Base-by-base conservation (phyloP, 2,888 invertebrate species). In the Eupithecia pulchellata region DNA sequence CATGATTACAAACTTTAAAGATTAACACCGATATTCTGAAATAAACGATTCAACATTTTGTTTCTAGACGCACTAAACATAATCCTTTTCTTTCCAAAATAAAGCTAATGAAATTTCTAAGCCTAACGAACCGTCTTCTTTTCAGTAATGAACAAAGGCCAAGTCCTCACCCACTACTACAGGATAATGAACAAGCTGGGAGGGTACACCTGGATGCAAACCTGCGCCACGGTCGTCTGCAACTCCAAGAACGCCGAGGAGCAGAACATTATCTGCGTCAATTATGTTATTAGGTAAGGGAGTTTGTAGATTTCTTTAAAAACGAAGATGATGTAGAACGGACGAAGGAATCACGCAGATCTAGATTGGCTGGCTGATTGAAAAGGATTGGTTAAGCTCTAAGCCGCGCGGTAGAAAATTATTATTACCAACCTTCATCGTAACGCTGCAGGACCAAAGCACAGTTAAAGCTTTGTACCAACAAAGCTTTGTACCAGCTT, bases 171-270 rank as follows among this genome's bases (percentile, higher is more conserved):
- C 20, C 98, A 98, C 91, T 99, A 99, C 94, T 99, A 98, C 92
- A 96, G 99, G 83, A 93, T 99, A 85, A 98, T 99, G 97, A 99
- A 99, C 94, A 99, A 99, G 89, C 97, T 96, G 79, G 99, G 99
- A 8, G 99, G 99, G 42, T 99, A 97, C 93, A 98, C 98, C 67
- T 99, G 99, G 99, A 93, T 99, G 84, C 99, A 99, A 92, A 98
- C 98, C 0, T 99, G 99, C 89, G 99, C 99, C 72, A 99, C 99
- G 0, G 98, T 99, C 58, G 98, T 99, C 70, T 99, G 98, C 93
- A 98, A 97, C 86, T 97, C 98, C 66, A 99, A 99, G 93, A 99
- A 98, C 85, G 97, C 98, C 8, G 99, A 99, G 76, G 99, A 99
- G 88, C 99, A 99, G 91, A 99, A 98, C 86, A 98, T 99, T 82